Percentiles rank a stretch among this genome's conserved stretches.
Evolutionary conservation across 2,797 vertebrate genomes (phyloP).

Genomic region (Columba guinea): DNA sequence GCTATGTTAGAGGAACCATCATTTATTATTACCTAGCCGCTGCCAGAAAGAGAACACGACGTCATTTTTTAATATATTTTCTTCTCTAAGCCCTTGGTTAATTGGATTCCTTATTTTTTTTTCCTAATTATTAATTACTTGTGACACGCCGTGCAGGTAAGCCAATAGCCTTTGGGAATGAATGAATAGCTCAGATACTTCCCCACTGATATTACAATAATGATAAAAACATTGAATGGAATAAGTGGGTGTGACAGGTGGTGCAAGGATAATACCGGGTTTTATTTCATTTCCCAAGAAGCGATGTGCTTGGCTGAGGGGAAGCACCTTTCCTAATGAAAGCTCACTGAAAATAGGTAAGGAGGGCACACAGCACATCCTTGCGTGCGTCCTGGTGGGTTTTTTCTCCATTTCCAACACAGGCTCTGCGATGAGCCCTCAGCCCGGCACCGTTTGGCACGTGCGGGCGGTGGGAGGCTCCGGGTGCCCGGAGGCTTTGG

Average conservation of each 20-base stretch:
- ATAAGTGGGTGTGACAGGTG: neutral
- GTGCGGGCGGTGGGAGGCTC: neutral
- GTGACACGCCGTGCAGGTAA: neutral
- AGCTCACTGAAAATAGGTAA: neutral
- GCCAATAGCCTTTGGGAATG: slow-evolving; percentile 32
- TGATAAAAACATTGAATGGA: neutral
- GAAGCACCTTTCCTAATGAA: neutral
- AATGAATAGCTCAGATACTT: neutral
- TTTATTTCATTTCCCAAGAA: neutral
- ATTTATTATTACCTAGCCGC: neutral
- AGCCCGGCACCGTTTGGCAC: neutral
- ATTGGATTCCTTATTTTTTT: slow-evolving; percentile 20
- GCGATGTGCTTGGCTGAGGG: neutral
- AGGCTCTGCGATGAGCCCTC: fast-evolving
- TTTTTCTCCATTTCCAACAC: no score
- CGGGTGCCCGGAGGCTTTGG: neutral
- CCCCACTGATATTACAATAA: neutral
- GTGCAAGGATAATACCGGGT: neutral
- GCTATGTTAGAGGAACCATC: neutral
- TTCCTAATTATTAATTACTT: slow-evolving; percentile 41
- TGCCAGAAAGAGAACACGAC: neutral
- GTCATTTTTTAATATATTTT: neutral
- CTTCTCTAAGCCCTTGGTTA: slow-evolving; percentile 11
- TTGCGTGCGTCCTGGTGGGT: neutral
- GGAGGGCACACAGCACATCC: neutral